A percentile compares a stretch with the other conserved stretches of the same genome.
Conservation (phyloP, 2,888 invertebrate species). For the Eueremaeus valkanovi region DNA sequence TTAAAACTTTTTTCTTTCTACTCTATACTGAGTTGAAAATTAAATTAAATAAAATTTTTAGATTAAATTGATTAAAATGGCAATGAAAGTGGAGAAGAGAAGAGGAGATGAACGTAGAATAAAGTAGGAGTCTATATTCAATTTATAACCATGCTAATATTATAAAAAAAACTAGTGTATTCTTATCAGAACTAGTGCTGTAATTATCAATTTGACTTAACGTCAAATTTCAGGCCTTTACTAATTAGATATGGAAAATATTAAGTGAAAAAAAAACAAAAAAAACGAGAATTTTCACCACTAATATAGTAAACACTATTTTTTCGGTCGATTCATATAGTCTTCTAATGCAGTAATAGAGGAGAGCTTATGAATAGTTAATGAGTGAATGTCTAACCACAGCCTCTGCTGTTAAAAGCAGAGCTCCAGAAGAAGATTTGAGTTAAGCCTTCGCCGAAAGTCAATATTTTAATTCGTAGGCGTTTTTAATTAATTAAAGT, state of each 20-base stretch:
- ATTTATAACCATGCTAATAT: background rate
- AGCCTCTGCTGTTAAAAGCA: background rate
- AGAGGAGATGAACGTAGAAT: background rate
- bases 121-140: too few species aligned
- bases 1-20: background rate
- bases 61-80: background rate
- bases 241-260: background rate
- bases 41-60: background rate
- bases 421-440: too few species aligned
- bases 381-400: constrained; percentile 1
- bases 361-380: background rate
- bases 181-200: background rate
- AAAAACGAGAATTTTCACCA: too few species aligned
- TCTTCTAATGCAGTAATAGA: too few species aligned
- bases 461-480: background rate
- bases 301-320: too few species aligned
- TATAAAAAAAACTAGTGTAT: background rate
- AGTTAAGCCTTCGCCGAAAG: background rate
- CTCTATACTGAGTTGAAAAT: background rate
- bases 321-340: too few species aligned
- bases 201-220: background rate
- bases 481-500: background rate
- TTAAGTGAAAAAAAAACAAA: background rate
- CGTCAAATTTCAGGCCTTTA: background rate
- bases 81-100: background rate